A percentile compares a stretch with the other conserved stretches of the same genome.
Conservation (phyloP, 2,888 invertebrate species). For the Aporophyla lueneburgensis region DNA sequence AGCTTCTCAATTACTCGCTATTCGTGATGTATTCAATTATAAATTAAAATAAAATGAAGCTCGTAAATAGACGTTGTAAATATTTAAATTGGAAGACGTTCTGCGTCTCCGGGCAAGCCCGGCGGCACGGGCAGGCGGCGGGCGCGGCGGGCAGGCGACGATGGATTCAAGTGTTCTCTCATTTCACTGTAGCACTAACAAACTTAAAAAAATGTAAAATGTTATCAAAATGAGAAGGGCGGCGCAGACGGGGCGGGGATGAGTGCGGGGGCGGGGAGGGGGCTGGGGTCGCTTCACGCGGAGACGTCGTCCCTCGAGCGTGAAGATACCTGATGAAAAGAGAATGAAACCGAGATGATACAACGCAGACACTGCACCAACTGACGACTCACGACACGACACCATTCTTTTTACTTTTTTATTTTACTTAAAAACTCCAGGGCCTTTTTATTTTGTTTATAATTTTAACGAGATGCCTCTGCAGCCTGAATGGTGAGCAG, state of each 20-base stretch:
- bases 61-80: slow-evolving; percentile 50
- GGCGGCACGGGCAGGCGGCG: background rate
- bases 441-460: slow-evolving; percentile 65
- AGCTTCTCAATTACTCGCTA: slow-evolving; percentile 19
- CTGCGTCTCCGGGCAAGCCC: slow-evolving; percentile 3
- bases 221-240: slow-evolving; percentile 75
- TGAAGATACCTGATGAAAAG: slow-evolving; percentile 86
- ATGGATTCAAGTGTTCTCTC: slow-evolving; percentile 57
- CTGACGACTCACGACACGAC: slow-evolving; percentile 20
- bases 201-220: slow-evolving; percentile 75
- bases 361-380: slow-evolving; percentile 61
- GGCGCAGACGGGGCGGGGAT: slow-evolving; percentile 47
- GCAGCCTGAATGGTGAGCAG: slow-evolving; percentile 37
- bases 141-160: background rate
- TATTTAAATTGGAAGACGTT: slow-evolving; percentile 45
- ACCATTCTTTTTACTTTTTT: slow-evolving; percentile 40
- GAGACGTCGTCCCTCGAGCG: slow-evolving; percentile 79
- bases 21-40: slow-evolving; percentile 39
- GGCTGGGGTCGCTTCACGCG: slow-evolving; percentile 51
- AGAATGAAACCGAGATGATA: slow-evolving; percentile 82
- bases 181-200: slow-evolving; percentile 66
- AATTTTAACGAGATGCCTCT: slow-evolving; percentile 66
- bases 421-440: slow-evolving; percentile 48
- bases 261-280: slow-evolving; percentile 8
- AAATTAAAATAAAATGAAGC: slow-evolving; percentile 43